phyloP scores from a whole-genome alignment of 2,113 vertebrate species.

The Colinus virginianus region DNA sequence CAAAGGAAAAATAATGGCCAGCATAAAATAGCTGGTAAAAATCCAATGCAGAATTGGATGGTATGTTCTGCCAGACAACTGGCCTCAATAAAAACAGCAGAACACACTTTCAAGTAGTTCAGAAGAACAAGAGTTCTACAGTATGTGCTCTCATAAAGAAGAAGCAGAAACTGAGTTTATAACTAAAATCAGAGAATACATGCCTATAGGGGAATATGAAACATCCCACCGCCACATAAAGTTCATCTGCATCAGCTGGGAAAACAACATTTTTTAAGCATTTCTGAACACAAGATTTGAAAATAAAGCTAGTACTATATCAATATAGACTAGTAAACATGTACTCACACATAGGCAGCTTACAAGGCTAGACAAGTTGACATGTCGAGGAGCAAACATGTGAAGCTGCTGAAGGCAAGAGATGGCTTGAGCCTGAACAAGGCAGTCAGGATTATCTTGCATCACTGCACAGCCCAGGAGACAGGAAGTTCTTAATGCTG shows the following conservation, averaged over 20 bases:
- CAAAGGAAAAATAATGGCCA: not conserved
- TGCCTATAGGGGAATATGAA: not conserved
- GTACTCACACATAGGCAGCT: slow-evolving; percentile 92
- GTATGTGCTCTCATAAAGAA: not conserved
- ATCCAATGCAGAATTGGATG: not conserved
- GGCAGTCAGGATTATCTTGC: slow-evolving; percentile 87
- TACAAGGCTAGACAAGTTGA: slow-evolving; percentile 89
- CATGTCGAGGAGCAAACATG: slow-evolving; percentile 92
- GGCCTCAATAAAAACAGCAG: not conserved
- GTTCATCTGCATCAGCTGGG: not conserved
- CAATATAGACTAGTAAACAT: not conserved
- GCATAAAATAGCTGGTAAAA: not conserved
- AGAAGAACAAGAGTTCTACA: not conserved
- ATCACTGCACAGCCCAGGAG: slow-evolving; percentile 89
- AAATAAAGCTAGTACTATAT: not conserved
- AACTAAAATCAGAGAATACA: not conserved
- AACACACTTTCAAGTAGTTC: not conserved
- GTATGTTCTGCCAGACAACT: not conserved
- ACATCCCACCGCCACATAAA: not conserved
- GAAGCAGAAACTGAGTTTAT: not conserved
- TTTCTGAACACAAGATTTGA: slow-evolving; percentile 6
- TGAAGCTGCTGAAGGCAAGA: slow-evolving; percentile 95
- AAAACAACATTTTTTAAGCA: not conserved
- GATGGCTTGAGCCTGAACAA: slow-evolving; percentile 91
- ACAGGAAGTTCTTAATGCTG: slow-evolving; percentile 84